Conservation (phyloP, 2,797 vertebrate species). For the Gorsachius magnificus region DNA sequence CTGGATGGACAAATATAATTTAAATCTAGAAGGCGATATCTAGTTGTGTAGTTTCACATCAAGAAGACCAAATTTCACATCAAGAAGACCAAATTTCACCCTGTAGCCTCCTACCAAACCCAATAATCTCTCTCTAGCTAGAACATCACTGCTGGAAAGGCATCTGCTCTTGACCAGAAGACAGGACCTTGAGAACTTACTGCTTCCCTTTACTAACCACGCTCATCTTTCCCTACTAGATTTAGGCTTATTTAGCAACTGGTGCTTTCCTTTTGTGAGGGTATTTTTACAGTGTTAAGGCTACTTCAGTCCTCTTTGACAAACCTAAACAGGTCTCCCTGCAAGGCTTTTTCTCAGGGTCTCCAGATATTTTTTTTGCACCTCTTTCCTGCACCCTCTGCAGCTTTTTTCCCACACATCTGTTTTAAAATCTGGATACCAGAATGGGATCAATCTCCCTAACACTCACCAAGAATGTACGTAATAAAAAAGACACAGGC, state of each 20-base stretch:
- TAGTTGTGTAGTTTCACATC: background rate
- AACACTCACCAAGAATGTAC: slow-evolving; percentile 67
- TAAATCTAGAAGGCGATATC: background rate
- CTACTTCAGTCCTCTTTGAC: background rate
- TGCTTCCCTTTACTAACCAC: background rate
- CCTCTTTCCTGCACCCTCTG: background rate
- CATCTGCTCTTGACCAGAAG: background rate
- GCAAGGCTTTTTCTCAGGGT: background rate
- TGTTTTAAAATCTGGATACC: slow-evolving; percentile 55
- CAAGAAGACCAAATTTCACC: background rate
- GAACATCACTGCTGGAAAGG: background rate
- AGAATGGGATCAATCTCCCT: slow-evolving; percentile 63
- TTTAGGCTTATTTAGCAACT: background rate
- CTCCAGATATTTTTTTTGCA: background rate
- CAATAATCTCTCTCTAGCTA: background rate
- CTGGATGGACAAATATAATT: background rate
- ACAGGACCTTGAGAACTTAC: background rate
- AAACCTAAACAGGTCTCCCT: background rate
- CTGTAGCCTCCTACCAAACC: background rate
- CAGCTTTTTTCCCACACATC: slow-evolving; percentile 1
- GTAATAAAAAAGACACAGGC: slow-evolving; percentile 63
- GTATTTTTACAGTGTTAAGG: background rate
- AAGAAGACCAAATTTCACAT: background rate
- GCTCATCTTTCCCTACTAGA: background rate
- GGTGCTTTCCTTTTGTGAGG: background rate